Base-by-base conservation (phyloP, 2,888 invertebrate species). In the Polyommatus icarus region DNA sequence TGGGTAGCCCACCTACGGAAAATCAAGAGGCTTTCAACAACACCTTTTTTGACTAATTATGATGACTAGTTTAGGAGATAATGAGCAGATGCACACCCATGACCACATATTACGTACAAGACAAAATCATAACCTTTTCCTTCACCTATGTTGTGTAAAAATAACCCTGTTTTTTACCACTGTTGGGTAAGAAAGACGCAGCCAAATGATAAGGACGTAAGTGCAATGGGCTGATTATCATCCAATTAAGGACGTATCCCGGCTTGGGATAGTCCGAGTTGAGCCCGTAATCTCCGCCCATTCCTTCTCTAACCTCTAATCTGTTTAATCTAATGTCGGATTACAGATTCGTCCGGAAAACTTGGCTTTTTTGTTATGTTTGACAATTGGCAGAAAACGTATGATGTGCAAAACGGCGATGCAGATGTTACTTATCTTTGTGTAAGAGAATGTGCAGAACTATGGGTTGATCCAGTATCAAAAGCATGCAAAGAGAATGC, bases 221-320 rank as follows among this genome's bases (percentile, higher is more conserved):
- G 29, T 32, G 67, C 29, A 67, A 32, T 29, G 29, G 32, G 18
- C 67, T 67, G 67, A 67, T 67, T 67, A 67, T 15, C 18, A 32
- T 67, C 67, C 67, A 32, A 67, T 67, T 67, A 29, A 67, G 29
- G 20, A 67, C 29, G 67, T 67, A 67, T 29, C 29, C 67, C 32
- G 15, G 29, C 15, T 67, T 24, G 15, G 29, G 67, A 6, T 32
- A 32, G 67, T 67, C 67, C 67, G 67, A 18, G 67, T 29, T 67
- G 29, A 67, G 29, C 67, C 67, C 15, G 29, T 67, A 67, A 67
- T 67, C 67, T 15, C 29, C 29, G 24, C 61, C 24, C 61, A 61
- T 24, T 12, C 67, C 29, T 67, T 18, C 29, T 32, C 29, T 67
- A 67, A 67, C 67, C 67, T 32, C 67, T 67, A 67, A 67, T 67